Evolutionary conservation across 1,140 invertebrate genomes (phyloP), one percentile per base, ranked within the genome.

Genomic region (Ostrea denselamellosa): DNA sequence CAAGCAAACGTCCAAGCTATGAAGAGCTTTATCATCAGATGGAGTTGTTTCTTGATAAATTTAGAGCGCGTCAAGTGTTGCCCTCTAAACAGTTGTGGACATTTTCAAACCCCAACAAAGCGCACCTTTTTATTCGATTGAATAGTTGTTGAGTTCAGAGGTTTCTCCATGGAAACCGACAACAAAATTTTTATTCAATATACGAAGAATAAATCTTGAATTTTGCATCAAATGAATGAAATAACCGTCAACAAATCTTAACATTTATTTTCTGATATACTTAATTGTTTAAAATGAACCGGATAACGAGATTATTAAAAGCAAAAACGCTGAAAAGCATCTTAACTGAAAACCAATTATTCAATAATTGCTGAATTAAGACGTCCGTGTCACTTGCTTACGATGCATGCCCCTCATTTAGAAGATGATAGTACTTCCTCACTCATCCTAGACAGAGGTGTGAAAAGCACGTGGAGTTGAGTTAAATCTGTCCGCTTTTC

Each of bases 401-500:
- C 10, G 14, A 7, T 62, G 17, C 12, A 14, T 77, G 68, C 17
- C 9, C 22, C 9, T n/a, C 12, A 25, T 28, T 12, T 17, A 77
- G 2, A 25, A 77, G 14, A 77, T 77, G 68, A 77, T 77, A 77
- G 68, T 28, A 77, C 10, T 14, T 34, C 25, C 68, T 77, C 68
- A 77, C 22, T 28, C 68, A 77, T 77, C 68, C 14, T 77, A 77
- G 28, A 77, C 68, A 34, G 25, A 77, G 68, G 68, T 77, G 68
- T 77, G 68, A 77, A 77, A 77, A 77, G 25, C 68, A 77, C 28
- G 68, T 77, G 68, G 68, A 77, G 25, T 77, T 77, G 68, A 77
- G 68, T 77, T 77, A 77, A 77, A 77, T 28, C 68, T 77, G 68
- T 77, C 68, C 68, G 68, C 68, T 77, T 77, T n/a, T 77, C 68